Evolutionary conservation across 1,140 invertebrate genomes (phyloP).

Genomic region (Caenorhabditis latens): DNA sequence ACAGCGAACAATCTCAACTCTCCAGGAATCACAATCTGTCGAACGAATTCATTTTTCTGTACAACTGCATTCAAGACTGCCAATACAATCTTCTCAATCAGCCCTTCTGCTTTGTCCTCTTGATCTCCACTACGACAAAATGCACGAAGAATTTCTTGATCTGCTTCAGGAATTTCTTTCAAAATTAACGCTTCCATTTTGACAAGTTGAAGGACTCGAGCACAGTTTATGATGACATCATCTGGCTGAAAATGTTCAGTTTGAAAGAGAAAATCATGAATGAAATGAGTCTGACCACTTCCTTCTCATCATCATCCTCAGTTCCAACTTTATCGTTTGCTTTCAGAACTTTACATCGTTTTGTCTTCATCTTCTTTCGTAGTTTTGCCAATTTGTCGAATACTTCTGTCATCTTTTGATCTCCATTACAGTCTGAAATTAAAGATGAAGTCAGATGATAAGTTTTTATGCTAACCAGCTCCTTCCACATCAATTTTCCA

Average conservation of each 20-base stretch:
- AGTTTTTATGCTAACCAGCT: neutral
- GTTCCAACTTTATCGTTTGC: neutral
- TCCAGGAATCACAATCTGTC: neutral
- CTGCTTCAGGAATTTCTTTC: neutral
- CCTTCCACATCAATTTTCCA: slow-evolving; percentile 47
- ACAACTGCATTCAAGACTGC: neutral
- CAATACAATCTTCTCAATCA: slow-evolving; percentile 11
- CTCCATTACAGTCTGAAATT: slow-evolving; percentile 2
- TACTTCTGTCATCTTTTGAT: slow-evolving; percentile 38
- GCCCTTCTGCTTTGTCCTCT: slow-evolving; percentile 9
- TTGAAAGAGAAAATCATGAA: neutral
- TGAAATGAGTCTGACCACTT: neutral
- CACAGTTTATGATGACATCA: neutral
- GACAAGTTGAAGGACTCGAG: slow-evolving; percentile 28
- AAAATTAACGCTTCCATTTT: slow-evolving; percentile 11
- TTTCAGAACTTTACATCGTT: slow-evolving; percentile 30
- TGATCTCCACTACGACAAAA: slow-evolving; percentile 52
- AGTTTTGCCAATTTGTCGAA: neutral
- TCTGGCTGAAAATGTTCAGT: neutral
- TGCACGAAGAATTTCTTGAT: slow-evolving; percentile 22
- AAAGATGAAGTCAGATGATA: neutral
- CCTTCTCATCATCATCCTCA: slow-evolving; percentile 9
- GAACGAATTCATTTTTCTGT: slow-evolving; percentile 26
- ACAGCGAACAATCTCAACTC: slow-evolving; percentile 32
- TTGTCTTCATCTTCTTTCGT: neutral